Evolutionary conservation across 2,797 vertebrate genomes (phyloP).

Genomic region (Cirrhinus mrigala): DNA sequence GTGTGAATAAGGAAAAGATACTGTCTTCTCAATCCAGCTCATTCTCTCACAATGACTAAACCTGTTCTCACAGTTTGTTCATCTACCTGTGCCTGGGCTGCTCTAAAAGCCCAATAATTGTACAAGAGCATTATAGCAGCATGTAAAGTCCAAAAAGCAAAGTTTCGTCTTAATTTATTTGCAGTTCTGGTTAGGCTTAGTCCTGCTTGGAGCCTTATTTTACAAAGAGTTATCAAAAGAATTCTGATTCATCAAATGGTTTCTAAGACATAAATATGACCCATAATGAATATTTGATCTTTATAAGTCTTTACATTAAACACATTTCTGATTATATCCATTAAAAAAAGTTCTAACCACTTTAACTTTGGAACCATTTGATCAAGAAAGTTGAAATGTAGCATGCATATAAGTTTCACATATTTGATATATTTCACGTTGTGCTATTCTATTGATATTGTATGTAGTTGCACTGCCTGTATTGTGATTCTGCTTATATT

Average conservation of each 20-base stretch:
- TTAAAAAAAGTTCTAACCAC: too few species aligned
- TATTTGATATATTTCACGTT: neutral
- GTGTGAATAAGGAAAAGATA: constrained; percentile 37
- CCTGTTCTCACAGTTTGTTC: constrained; percentile 20
- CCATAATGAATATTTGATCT: neutral
- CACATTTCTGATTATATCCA: neutral
- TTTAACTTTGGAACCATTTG: neutral
- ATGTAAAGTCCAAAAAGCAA: neutral
- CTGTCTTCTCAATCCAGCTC: neutral
- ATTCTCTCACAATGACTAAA: constrained; percentile 8
- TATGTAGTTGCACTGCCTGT: neutral
- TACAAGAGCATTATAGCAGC: neutral
- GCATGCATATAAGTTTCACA: neutral
- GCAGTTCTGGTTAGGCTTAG: neutral
- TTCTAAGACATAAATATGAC: neutral
- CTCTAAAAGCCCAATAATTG: neutral
- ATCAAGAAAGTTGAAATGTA: neutral
- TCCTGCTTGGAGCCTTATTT: neutral
- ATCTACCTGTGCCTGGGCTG: neutral
- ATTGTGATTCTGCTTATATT: neutral
- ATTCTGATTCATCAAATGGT: neutral
- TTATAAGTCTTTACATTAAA: neutral
- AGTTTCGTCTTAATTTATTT: neutral
- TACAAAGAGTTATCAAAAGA: neutral
- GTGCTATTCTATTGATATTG: neutral